Conservation (phyloP, 92 coral and sea anemone species). For the Porites evermanni region DNA sequence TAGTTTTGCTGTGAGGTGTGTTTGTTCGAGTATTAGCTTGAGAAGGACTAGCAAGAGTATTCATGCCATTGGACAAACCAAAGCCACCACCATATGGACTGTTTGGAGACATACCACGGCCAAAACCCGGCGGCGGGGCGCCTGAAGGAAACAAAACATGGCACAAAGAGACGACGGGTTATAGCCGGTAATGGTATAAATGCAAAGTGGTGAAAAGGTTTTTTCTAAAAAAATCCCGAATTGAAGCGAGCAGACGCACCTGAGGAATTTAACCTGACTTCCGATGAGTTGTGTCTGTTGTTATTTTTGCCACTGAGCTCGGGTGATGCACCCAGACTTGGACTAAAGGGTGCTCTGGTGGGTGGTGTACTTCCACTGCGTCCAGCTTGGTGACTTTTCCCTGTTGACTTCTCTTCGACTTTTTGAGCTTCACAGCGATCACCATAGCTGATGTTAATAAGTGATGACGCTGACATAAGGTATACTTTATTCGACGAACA, state of each 20-base stretch:
- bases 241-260: slow-evolving; percentile 10
- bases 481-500: slow-evolving; percentile 78
- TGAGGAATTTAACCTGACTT: slow-evolving; percentile 46
- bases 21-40: slow-evolving; percentile 38
- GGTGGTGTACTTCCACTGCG: not conserved
- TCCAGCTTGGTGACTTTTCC: slow-evolving; percentile 13
- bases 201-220: too few species aligned
- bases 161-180: not conserved
- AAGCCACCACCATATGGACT: slow-evolving; percentile 46
- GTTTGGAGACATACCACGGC: slow-evolving; percentile 44
- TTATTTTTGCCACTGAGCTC: slow-evolving; percentile 29
- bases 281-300: slow-evolving; percentile 20
- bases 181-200: too few species aligned
- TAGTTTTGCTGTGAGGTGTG: slow-evolving; percentile 42
- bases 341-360: slow-evolving; percentile 22
- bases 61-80: slow-evolving; percentile 26
- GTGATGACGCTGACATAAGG: slow-evolving; percentile 77
- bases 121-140: slow-evolving; percentile 20
- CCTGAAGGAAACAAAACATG: slow-evolving; percentile 13
- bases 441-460: slow-evolving; percentile 86
- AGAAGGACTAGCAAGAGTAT: slow-evolving; percentile 7
- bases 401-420: slow-evolving; percentile 49
- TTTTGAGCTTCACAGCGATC: slow-evolving; percentile 79
- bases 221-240: not conserved
- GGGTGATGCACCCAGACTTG: slow-evolving; percentile 61